Conservation (phyloP, 1,140 invertebrate species). For the Sycophila sp. region DNA sequence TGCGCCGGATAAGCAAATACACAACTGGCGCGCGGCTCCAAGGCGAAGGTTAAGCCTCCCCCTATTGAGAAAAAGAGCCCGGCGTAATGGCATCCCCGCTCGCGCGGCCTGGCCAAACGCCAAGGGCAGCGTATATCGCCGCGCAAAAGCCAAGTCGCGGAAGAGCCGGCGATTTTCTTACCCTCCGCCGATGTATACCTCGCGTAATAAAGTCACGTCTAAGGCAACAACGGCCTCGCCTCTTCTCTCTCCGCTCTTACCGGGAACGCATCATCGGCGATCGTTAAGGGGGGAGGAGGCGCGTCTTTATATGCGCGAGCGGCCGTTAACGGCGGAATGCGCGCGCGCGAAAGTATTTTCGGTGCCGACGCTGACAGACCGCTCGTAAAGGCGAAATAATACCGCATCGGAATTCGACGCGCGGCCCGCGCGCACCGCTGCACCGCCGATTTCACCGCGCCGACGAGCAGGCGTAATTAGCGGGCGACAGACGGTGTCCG, state of each 20-base stretch:
- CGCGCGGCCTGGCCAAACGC: no score
- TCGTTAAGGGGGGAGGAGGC: constrained; percentile 13
- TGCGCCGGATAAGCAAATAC: constrained; percentile 27
- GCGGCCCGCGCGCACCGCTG: neutral
- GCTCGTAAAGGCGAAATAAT: constrained; percentile 21
- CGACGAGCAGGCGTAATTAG: neutral
- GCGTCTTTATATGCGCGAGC: neutral
- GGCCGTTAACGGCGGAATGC: constrained; percentile 13
- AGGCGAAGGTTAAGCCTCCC: no score
- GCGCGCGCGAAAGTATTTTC: constrained; percentile 4
- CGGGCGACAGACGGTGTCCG: neutral
- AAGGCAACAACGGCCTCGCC: constrained; percentile 16
- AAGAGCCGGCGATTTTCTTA: constrained; percentile 9
- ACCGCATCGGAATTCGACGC: constrained; percentile 15
- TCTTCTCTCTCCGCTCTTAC: constrained; percentile 24
- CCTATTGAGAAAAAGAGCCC: neutral
- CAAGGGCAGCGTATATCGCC: neutral
- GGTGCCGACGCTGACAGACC: constrained; percentile 15
- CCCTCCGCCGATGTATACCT: neutral
- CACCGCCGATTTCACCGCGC: constrained; percentile 47
- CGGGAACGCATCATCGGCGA: constrained; percentile 28
- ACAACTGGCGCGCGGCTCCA: no score
- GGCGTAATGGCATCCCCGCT: neutral
- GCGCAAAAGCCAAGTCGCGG: no score
- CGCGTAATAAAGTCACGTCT: constrained; percentile 23